Conservation (phyloP, 2,797 vertebrate species). For the Oreochromis mossambicus region DNA sequence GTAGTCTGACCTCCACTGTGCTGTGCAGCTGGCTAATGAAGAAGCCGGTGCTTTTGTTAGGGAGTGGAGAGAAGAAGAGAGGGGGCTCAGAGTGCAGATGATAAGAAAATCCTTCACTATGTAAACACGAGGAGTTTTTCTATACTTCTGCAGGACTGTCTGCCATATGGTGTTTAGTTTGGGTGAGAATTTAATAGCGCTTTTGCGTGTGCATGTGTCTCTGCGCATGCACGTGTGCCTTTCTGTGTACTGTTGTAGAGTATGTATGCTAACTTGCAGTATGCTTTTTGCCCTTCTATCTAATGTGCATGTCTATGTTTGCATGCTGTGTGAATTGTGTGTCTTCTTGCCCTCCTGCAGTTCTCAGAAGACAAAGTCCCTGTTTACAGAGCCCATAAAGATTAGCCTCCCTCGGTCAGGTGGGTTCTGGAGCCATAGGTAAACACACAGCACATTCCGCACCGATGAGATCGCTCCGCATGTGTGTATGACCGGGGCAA, state of each 20-base stretch:
- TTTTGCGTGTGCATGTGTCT: not conserved
- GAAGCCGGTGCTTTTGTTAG: conserved; percentile 10
- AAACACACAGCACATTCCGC: conserved; percentile 78
- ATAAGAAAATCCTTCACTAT: conserved; percentile 36
- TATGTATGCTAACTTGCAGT: not conserved
- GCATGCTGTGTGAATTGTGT: conserved; percentile 48
- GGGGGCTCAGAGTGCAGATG: conserved; percentile 20
- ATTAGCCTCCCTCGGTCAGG: conserved; percentile 79
- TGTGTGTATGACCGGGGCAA: conserved; percentile 75
- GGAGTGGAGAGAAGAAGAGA: conserved; percentile 12
- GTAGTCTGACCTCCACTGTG: conserved; percentile 14
- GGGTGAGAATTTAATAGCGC: not conserved
- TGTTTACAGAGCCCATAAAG: conserved; percentile 82
- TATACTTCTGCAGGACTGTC: conserved; percentile 14
- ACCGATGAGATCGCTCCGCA: conserved; percentile 75
- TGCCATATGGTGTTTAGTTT: conserved; percentile 53
- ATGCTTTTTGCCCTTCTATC: not conserved
- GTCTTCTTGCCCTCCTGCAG: conserved; percentile 42
- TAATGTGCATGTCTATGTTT: not conserved
- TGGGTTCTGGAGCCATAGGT: conserved; percentile 79
- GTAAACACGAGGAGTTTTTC: conserved; percentile 28
- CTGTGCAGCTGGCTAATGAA: conserved; percentile 31
- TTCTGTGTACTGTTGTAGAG: conserved; percentile 18
- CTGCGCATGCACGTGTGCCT: not conserved
- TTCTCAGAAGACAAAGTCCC: conserved; percentile 79